Conservation (phyloP, 2,113 vertebrate species). For the Ailurus styani region DNA sequence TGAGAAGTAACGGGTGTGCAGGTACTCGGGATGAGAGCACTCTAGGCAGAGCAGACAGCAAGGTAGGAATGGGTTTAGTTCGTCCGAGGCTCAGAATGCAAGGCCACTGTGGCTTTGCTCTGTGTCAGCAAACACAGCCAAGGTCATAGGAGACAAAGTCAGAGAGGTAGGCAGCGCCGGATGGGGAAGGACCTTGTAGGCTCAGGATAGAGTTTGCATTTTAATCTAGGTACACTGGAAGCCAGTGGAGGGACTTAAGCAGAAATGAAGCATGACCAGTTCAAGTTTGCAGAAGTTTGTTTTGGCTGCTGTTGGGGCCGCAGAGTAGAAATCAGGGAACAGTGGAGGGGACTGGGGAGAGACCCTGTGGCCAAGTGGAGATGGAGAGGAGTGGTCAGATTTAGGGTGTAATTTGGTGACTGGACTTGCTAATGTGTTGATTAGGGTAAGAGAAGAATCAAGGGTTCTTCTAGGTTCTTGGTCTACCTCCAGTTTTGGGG, state of each 20-base stretch:
- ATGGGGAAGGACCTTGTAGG: not conserved
- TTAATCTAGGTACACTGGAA: not conserved
- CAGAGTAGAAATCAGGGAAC: not conserved
- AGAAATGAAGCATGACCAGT: not conserved
- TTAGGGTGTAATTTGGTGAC: not conserved
- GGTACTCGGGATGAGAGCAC: not conserved
- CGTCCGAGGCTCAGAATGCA: not conserved
- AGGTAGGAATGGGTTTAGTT: not conserved
- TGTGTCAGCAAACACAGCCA: accelerated
- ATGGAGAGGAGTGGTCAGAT: not conserved
- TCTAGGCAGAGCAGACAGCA: not conserved
- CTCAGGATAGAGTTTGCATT: not conserved
- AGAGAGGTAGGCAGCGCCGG: not conserved
- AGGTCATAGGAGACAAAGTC: not conserved
- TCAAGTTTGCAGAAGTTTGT: not conserved
- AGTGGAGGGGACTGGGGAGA: not conserved
- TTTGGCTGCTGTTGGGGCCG: not conserved
- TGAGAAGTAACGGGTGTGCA: not conserved
- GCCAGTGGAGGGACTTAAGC: not conserved
- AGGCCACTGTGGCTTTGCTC: not conserved
- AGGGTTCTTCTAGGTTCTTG: not conserved
- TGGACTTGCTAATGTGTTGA: not conserved
- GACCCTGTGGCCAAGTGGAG: not conserved
- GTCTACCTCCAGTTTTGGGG: not conserved
- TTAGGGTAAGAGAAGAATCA: not conserved